phyloP scores from a whole-genome alignment of 2,797 vertebrate genomes.

The Odontamblyopus rebecca region DNA sequence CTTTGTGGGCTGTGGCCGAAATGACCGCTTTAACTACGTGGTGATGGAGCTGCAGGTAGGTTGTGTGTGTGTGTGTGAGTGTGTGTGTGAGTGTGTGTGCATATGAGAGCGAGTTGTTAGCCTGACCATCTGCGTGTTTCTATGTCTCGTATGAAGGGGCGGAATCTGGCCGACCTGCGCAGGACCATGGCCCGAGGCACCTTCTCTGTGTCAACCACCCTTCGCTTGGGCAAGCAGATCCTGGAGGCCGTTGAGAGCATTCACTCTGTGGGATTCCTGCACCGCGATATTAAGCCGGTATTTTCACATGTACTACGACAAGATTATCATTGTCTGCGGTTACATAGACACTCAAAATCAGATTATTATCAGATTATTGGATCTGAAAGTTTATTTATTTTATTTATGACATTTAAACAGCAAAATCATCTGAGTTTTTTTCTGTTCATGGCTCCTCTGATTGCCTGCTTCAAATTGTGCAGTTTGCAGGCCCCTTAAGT shows the following conservation, averaged over 20 bases:
- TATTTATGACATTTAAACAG: too few relatives aligned
- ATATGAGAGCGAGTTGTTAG: not conserved
- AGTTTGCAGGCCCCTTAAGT: too few relatives aligned
- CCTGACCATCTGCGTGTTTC: not conserved
- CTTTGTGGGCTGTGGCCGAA: slow-evolving; percentile 96
- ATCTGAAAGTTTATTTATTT: too few relatives aligned
- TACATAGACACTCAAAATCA: too few relatives aligned
- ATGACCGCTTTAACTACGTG: slow-evolving; percentile 98
- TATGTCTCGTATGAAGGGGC: slow-evolving; percentile 75
- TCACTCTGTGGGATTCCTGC: slow-evolving; percentile 96
- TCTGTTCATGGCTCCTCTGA: too few relatives aligned
- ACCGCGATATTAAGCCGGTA: slow-evolving; percentile 99
- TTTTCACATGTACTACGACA: slow-evolving; percentile 37
- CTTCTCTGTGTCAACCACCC: slow-evolving; percentile 91
- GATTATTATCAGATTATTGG: too few relatives aligned
- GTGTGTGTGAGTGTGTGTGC: not conserved
- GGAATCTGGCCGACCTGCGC: slow-evolving; percentile 94
- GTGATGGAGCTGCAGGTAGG: slow-evolving; percentile 98
- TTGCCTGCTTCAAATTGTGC: too few relatives aligned
- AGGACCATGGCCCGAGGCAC: slow-evolving; percentile 90
- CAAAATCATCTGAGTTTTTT: too few relatives aligned
- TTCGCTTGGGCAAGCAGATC: slow-evolving; percentile 94
- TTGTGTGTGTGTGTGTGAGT: not conserved
- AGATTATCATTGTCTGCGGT: not conserved
- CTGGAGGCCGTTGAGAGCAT: slow-evolving; percentile 97